These are phyloP conservation scores for Pampusana beccarii DNA, from an alignment of 2,113 vertebrate genomes.

Conservation along the genomic window DNA sequence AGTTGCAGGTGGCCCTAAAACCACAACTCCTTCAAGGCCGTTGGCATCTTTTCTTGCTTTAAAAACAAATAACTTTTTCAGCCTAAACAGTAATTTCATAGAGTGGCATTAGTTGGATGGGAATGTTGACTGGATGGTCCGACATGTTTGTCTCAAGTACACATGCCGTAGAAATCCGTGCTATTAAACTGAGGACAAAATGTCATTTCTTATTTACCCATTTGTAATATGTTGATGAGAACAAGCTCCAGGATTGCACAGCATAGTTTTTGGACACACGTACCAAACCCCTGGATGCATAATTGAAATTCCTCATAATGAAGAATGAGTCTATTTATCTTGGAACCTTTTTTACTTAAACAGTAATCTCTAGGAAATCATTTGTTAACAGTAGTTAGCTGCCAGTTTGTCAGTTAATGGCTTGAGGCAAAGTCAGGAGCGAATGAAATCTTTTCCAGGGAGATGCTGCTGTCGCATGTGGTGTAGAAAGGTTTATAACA, in stretches of 20 bases:
- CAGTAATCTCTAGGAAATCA: slow-evolving; percentile 70
- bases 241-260: background rate
- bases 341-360: slow-evolving; percentile 68
- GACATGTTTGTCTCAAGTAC: background rate
- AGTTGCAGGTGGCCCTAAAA: slow-evolving; percentile 19
- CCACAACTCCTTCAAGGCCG: background rate
- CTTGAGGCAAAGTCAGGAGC: slow-evolving; percentile 61
- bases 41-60: background rate
- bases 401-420: slow-evolving; percentile 66
- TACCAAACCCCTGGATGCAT: slow-evolving; percentile 40
- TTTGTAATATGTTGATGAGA: background rate
- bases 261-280: background rate
- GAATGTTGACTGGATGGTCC: background rate
- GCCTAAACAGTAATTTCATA: background rate
- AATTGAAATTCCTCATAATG: slow-evolving; percentile 55
- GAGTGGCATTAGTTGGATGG: background rate
- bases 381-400: slow-evolving; percentile 64
- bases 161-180: rapidly evolving
- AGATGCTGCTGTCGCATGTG: slow-evolving; percentile 8
- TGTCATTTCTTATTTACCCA: background rate
- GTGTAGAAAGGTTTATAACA: slow-evolving; percentile 41
- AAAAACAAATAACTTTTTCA: background rate
- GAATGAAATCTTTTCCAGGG: slow-evolving; percentile 34
- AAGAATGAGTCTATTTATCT: slow-evolving; percentile 63
- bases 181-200: background rate